These are phyloP conservation scores for Lasioglossum morio DNA, from an alignment of 2,888 invertebrate genomes.

Conservation along the genomic window DNA sequence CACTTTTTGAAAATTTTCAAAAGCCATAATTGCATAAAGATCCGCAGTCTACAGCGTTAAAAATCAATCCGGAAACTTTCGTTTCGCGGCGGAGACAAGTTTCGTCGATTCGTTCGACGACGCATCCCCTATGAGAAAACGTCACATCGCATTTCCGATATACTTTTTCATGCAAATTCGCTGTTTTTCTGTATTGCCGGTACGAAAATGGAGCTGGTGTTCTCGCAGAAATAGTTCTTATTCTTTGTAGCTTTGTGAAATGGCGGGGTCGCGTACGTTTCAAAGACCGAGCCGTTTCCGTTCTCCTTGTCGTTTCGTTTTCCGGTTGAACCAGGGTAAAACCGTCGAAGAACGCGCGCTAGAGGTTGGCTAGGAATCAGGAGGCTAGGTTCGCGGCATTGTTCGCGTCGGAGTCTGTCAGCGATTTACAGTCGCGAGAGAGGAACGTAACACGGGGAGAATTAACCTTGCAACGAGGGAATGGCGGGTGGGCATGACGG, in stretches of 20 bases:
- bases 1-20: too few species aligned
- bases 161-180: too few species aligned
- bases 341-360: slow-evolving; percentile 20
- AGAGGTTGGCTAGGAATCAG: neutral
- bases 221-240: neutral
- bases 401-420: slow-evolving; percentile 46
- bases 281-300: slow-evolving; percentile 26
- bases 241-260: neutral
- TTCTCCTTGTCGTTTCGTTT: slow-evolving; percentile 25
- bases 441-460: slow-evolving; percentile 30
- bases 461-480: slow-evolving; percentile 48
- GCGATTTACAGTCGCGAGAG: slow-evolving; percentile 41
- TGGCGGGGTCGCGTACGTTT: neutral
- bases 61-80: too few species aligned
- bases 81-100: too few species aligned
- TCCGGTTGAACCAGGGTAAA: slow-evolving; percentile 20
- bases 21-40: too few species aligned
- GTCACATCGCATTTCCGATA: neutral
- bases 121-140: neutral
- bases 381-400: slow-evolving; percentile 17
- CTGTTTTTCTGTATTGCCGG: too few species aligned
- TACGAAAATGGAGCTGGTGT: neutral
- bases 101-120: too few species aligned
- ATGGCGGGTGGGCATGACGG: slow-evolving; percentile 31
- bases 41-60: too few species aligned